Base-by-base conservation (phyloP, 1,140 invertebrate genomes). In the Zaprionus ornatus region DNA sequence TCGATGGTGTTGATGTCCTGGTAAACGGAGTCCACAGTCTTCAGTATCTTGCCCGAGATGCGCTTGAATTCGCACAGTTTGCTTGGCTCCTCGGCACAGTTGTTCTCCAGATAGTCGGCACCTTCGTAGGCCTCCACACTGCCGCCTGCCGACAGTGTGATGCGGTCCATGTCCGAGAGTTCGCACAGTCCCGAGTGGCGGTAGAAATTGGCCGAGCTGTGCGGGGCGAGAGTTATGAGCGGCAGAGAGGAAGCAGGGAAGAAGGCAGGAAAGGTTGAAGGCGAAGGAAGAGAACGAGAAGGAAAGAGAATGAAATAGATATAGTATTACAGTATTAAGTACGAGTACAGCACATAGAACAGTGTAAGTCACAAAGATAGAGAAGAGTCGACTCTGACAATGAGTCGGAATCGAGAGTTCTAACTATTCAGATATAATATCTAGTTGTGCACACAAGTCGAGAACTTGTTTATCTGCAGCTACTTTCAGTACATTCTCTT, bases 41-140 rank as follows among this genome's bases (percentile, higher is more conserved):
- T 98, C 55, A 98, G 93, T 75, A 98, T 98, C 68, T 96, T 95
- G 2, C 97, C 97, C 17, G 94, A 95, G 80, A 98, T 94, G 80
- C 97, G 97, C 92, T 98, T 97, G 93, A 98, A 98, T 91, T 98
- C 97, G 93, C 98, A 99, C 45, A 98, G 93, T 92, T 97, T 97
- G n/a, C 96, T 96, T 1, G 97, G 97, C 90, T 98, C 97, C 74
- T 97, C 96, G 9, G 97, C 96, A 92, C 97, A 98, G 91, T 98
- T 97, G 92, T 97, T 97, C 91, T 98, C 97, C 91, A 98, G 94
- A 92, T 98, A 98, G 84, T 98, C 97, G 70, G 92, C 94, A 84
- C 95, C 95, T 87, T 96, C 95, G 42, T 95, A 95, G 15, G 94
- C 91, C 92, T 96, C 95, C 91, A 97, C 96, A 54, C 95, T 94